Percentiles rank a stretch among this genome's conserved stretches.
phyloP scores from a whole-genome alignment of 2,113 vertebrate species.

The Hippoglossus stenolepis region DNA sequence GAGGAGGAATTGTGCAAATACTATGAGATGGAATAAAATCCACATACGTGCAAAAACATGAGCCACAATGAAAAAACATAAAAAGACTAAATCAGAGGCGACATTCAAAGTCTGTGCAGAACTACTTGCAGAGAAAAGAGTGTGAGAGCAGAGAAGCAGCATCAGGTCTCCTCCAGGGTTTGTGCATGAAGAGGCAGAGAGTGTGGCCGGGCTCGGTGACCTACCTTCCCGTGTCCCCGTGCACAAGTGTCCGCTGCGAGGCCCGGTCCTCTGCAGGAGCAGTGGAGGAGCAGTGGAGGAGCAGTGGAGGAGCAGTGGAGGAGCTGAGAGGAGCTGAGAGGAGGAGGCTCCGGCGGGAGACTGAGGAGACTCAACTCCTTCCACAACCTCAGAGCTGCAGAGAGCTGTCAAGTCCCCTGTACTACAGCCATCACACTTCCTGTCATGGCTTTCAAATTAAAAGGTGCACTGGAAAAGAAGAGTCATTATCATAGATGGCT shows the following conservation, averaged over 20 bases:
- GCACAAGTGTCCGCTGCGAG: conserved; percentile 54
- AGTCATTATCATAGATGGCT: neutral
- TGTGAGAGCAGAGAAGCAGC: conserved; percentile 19
- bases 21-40: neutral
- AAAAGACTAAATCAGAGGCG: neutral
- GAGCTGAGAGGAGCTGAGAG: conserved; percentile 35
- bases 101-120: conserved; percentile 18
- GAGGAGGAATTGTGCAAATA: neutral
- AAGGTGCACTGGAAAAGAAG: neutral
- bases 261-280: conserved; percentile 47
- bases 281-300: neutral
- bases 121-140: conserved; percentile 3
- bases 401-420: neutral
- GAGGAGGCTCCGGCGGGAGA: conserved; percentile 65
- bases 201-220: conserved; percentile 14
- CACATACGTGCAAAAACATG: neutral
- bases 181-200: neutral
- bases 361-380: conserved; percentile 64
- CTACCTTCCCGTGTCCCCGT: conserved; percentile 57
- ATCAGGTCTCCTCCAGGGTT: conserved; percentile 43
- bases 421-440: neutral
- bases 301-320: conserved; percentile 42
- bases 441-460: conserved; percentile 36
- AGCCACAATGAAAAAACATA: neutral
- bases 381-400: conserved; percentile 26